Evolutionary conservation across 2,113 vertebrate genomes (phyloP).

Genomic region (Carlito syrichta): DNA sequence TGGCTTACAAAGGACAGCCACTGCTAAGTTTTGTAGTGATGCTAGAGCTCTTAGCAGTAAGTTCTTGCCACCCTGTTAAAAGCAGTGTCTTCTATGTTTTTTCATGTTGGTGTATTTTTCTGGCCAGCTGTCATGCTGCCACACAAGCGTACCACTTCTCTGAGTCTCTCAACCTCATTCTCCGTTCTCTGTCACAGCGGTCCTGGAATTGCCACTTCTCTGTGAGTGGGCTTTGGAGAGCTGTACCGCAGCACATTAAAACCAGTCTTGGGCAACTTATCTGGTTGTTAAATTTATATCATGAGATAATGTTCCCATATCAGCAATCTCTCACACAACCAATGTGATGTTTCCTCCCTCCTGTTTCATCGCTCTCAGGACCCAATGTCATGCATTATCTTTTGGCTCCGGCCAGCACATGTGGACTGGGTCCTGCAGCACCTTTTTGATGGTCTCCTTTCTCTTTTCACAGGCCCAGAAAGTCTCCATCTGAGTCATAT

Average conservation of each 20-base stretch:
- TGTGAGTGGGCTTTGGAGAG: background rate
- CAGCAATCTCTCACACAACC: background rate
- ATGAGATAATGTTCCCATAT: background rate
- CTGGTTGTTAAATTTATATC: background rate
- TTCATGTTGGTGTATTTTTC: background rate
- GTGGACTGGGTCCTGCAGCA: background rate
- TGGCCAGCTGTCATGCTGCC: background rate
- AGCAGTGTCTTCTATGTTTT: background rate
- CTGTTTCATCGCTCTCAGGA: background rate
- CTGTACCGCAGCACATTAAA: background rate
- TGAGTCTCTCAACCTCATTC: background rate
- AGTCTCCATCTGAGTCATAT: background rate
- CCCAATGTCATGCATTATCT: background rate
- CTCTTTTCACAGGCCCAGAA: background rate
- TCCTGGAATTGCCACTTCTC: background rate
- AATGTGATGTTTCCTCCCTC: background rate
- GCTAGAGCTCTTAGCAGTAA: accelerated
- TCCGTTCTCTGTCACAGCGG: background rate
- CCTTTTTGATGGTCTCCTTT: background rate
- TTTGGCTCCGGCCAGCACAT: background rate
- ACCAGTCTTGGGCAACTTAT: background rate
- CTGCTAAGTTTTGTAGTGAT: background rate
- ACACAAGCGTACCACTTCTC: background rate
- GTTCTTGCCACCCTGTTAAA: background rate
- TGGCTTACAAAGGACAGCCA: background rate